These are phyloP conservation scores for Myoxocephalus aenaeus DNA, from an alignment of 2,797 vertebrate species.

Conservation along the genomic window DNA sequence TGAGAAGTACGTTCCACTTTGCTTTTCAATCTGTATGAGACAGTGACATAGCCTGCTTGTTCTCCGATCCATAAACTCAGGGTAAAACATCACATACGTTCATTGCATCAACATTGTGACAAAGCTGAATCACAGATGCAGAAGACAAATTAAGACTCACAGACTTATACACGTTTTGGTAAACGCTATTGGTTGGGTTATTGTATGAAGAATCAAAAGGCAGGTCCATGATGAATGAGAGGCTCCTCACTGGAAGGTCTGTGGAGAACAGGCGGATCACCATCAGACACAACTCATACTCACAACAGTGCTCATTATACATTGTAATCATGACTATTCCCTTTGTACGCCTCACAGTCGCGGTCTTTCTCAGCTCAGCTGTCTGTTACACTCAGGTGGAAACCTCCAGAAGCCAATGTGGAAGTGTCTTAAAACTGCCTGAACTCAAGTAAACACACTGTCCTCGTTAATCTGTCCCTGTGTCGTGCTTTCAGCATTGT, in stretches of 20 bases:
- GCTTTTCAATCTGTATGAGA: constrained; percentile 37
- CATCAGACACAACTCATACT: neutral
- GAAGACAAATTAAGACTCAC: constrained; percentile 44
- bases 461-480: too few species aligned
- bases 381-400: too few species aligned
- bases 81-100: neutral
- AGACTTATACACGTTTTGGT: fast-evolving
- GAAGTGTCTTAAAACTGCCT: too few species aligned
- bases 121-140: neutral
- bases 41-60: neutral
- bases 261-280: neutral
- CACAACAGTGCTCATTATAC: too few species aligned
- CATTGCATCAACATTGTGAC: neutral
- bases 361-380: too few species aligned
- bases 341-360: too few species aligned
- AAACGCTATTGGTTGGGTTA: fast-evolving
- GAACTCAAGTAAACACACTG: too few species aligned
- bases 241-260: neutral
- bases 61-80: neutral
- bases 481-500: too few species aligned
- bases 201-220: neutral
- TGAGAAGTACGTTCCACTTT: neutral
- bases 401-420: too few species aligned
- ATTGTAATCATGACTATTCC: neutral
- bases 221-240: neutral